Evolutionary conservation across 2,113 vertebrate species (phyloP).

Genomic region (Mandrillus leucophaeus): DNA sequence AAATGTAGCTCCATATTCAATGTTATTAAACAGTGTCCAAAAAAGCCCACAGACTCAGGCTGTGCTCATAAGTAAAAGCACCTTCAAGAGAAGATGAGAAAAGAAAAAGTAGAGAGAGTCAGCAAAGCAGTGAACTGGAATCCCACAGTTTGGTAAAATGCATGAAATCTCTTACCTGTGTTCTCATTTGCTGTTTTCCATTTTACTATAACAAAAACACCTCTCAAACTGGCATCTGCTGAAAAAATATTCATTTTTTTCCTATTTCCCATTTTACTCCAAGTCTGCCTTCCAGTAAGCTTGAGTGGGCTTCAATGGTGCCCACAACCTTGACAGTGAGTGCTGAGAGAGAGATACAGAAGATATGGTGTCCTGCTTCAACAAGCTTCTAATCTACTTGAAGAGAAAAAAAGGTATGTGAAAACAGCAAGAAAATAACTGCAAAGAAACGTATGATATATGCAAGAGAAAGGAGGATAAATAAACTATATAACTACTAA

Average conservation of each 20-base stretch:
- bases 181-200: background rate
- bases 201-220: background rate
- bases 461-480: background rate
- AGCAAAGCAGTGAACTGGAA: background rate
- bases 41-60: background rate
- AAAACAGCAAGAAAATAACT: conserved; percentile 7
- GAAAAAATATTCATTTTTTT: background rate
- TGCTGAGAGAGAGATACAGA: background rate
- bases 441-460: background rate
- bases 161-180: background rate
- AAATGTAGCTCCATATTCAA: background rate
- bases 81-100: background rate
- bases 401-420: conserved; percentile 37
- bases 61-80: background rate
- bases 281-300: background rate
- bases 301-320: background rate
- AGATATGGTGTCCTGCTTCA: background rate
- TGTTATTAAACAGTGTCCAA: background rate
- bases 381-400: background rate
- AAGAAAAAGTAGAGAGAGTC: background rate
- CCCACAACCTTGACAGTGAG: background rate
- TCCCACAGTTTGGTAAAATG: background rate
- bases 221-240: background rate
- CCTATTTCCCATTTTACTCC: background rate
- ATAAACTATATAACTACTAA: background rate